Evolutionary conservation across 2,797 vertebrate genomes (phyloP).

Genomic region (Acanthis flammea): DNA sequence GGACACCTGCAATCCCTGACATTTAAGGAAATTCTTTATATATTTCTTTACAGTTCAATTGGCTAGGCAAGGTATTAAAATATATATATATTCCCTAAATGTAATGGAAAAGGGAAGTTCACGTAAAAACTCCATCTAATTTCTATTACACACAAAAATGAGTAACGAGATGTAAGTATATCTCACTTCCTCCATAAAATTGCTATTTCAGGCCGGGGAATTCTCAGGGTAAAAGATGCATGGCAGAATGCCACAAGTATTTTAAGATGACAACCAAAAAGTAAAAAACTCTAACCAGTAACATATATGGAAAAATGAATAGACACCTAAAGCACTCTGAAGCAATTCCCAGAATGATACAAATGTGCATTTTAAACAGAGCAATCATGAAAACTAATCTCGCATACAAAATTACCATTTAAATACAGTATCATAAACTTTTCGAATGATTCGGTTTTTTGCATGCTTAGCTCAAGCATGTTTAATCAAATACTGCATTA

Average conservation of each 20-base stretch:
- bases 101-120: rapidly evolving
- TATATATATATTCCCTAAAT: not conserved
- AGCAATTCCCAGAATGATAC: not conserved
- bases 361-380: not conserved
- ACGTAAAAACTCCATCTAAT: not conserved
- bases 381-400: not conserved
- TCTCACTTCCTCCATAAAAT: not conserved
- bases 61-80: not conserved
- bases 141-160: not conserved
- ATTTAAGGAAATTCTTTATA: not conserved
- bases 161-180: not conserved
- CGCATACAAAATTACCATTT: not conserved
- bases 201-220: not conserved
- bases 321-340: not conserved
- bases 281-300: not conserved
- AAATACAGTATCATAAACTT: not conserved
- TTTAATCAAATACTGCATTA: not conserved
- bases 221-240: not conserved
- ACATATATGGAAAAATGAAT: not conserved
- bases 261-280: not conserved
- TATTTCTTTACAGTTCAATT: not conserved
- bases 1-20: not conserved
- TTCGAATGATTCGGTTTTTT: not conserved
- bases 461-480: not conserved
- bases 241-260: not conserved